Evolutionary conservation across 2,113 vertebrate species (phyloP), one percentile per base, ranked within the genome.

Genomic region (Stercorarius parasiticus): DNA sequence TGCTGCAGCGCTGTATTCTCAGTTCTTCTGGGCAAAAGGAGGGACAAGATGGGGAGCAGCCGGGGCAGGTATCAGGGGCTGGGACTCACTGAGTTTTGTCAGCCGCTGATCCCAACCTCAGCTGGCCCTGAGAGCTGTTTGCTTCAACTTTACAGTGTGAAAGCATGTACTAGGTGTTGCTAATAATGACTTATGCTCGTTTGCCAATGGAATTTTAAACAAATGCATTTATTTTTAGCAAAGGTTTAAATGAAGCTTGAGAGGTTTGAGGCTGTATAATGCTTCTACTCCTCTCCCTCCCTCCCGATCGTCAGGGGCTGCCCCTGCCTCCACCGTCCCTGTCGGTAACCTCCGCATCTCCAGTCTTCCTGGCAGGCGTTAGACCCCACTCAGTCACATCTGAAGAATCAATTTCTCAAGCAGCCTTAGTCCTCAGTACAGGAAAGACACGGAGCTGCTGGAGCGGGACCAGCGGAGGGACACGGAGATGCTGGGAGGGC

Each of bases 191-290:
- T 74, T n/a, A 5, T 1, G 3, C 36, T 34, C 7, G 18, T 29
- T 45, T 22, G 27, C 20, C 20, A 14, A 23, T 4, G 9, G 10
- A 6, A 42, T 76, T 49, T 49, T 64, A 36, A 64, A 23, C 3
- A 5, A 19, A 8, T 1, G 4, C 9, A 12, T 27, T 36, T 50
- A 8, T 27, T 45, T 22, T 43, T 11, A n/a, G 45, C 26, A 34
- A 29, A 16, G 21, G 32, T 21, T 69, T 22, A 18, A 26, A 12
- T 0, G 30, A 43, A 30, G 1, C 21, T 6, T 3, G 55, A 1
- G 18, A 2, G 2, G 3, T 1, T 19, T 0, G 66, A 13, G 9
- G 32, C 62, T 20, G 40, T 6, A 6, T 16, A 10, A 7, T 45
- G 1, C 4, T 29, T n/a, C 19, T 13, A 4, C 27, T 4, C 45